Conservation (phyloP, 2,113 vertebrate species). For the Tamias sibiricus region DNA sequence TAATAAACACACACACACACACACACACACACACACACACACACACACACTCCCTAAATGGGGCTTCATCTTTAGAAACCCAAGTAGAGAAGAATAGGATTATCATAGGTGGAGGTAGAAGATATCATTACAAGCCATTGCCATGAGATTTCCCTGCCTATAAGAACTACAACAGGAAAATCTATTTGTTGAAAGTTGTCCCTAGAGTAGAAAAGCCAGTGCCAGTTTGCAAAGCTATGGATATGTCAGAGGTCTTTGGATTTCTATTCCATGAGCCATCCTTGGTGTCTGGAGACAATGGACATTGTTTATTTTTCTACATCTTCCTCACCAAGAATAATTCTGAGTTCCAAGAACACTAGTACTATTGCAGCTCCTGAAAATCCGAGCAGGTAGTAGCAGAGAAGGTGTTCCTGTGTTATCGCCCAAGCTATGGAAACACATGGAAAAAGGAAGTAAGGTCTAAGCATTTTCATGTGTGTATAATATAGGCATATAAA, state of each 20-base stretch:
- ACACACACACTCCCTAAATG: not conserved
- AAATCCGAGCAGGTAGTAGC: not conserved
- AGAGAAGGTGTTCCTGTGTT: not conserved
- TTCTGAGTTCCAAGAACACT: not conserved
- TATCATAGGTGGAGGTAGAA: not conserved
- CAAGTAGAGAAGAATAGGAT: not conserved
- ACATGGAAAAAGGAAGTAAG: not conserved
- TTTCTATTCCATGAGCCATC: not conserved
- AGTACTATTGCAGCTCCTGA: not conserved
- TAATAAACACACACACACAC: not conserved
- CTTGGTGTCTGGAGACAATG: not conserved
- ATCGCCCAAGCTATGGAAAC: not conserved
- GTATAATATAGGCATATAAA: not conserved
- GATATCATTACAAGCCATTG: not conserved
- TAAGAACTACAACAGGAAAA: not conserved
- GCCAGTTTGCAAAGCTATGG: not conserved
- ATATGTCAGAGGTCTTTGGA: not conserved
- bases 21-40: not conserved
- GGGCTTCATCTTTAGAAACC: not conserved
- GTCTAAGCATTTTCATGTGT: not conserved
- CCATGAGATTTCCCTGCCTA: not conserved
- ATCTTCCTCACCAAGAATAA: not conserved
- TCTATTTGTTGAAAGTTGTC: not conserved
- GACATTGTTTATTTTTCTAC: not conserved
- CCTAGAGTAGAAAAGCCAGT: not conserved